Base-by-base conservation (phyloP, 2,888 invertebrate genomes). In the Coenonympha arcania region DNA sequence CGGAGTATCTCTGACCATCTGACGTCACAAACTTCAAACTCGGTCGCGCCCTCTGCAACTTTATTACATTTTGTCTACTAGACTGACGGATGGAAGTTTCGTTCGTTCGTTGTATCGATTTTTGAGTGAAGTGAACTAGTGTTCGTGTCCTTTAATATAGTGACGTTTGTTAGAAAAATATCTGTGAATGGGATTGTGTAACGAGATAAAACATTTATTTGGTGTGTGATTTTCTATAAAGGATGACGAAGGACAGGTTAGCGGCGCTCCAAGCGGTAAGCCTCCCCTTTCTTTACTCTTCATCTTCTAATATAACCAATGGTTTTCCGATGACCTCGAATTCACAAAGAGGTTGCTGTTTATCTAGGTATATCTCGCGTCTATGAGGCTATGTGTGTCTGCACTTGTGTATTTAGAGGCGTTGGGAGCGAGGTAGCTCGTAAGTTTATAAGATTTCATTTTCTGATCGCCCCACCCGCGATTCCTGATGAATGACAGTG, bases 161-260 rank as follows among this genome's bases (percentile, higher is more conserved):
- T 90, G 89, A 87, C 88, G 88, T 89, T 89, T 88, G 88, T 88
- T 89, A 89, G 88, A 88, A 90, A 89, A 89, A 88, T 88, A 85
- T 83, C 83, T 84, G 91, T 92, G 92, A 91, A 92, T 92, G 92
- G 91, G 91, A 92, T 89, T 90, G 88, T 89, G 89, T 89, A 88
- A 88, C 88, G 87, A 89, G 88, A 87, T 82, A 84, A 88, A 88
- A 88, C 88, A 88, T 88, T 87, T 87, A 84, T 79, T 88, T 88
- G 88, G 89, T 89, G 89, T 89, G 90, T 90, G 89, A 89, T 88
- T 85, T 80, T 84, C 83, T 79, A 73, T 85, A 82, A 85, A 90
- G 83, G 86, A 96, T 95, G 95, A 95, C 95, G 89, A 96, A 96
- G 92, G 96, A 96, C 91, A 95, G 95, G 92, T 92, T 96, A 91